Evolutionary conservation across 2,797 vertebrate species (phyloP), one percentile per base, ranked within the genome.

Genomic region (Oreortyx pictus): DNA sequence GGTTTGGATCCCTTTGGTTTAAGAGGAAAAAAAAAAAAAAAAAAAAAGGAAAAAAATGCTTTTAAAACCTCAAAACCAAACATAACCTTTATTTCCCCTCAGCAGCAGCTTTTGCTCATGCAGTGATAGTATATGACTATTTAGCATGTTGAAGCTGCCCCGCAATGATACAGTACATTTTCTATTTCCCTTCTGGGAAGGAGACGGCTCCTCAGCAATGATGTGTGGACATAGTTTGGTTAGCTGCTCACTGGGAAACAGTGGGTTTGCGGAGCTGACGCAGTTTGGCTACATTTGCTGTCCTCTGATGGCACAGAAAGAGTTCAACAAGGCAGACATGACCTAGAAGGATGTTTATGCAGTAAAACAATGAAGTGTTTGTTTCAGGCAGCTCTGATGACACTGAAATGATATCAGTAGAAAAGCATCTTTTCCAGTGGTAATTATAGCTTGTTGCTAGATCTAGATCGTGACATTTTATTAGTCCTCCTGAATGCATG

Each of bases 151-250:
- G 92, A 73, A 89, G 66, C 92, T 90, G 92, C 82, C 86, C 79
- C 71, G 95, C 95, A 95, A 85, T 94, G 89, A 89, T 65, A 85
- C 54, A 90, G 82, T 95, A 29, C 6, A 0, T 77, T 82, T 96
- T 80, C 89, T 95, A 4, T 93, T 96, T 96, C 90, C 78, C 83
- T 93, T 94, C 90, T 95, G 93, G 92, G 95, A 95, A 94, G 76
- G 73, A 77, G 87, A 64, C 0, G 43, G 49, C 77, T 95, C 87
- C 43, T 72, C 76, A 61, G 74, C 86, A 83, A 59, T 50, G 92
- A 41, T 6, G 22, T 75, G 88, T 18, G 74, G 89, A 92, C 73
- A n/a, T 74, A 73, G 75, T 59, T 79, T 0, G 16, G 89, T 95
- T 79, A 79, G 92, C 73, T 92, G 82, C 18, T 89, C 83, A 91